A percentile compares a stretch with the other conserved stretches of the same genome.
Evolutionary conservation across 2,888 invertebrate genomes (phyloP).

Genomic region (Xestia rhomboidea): DNA sequence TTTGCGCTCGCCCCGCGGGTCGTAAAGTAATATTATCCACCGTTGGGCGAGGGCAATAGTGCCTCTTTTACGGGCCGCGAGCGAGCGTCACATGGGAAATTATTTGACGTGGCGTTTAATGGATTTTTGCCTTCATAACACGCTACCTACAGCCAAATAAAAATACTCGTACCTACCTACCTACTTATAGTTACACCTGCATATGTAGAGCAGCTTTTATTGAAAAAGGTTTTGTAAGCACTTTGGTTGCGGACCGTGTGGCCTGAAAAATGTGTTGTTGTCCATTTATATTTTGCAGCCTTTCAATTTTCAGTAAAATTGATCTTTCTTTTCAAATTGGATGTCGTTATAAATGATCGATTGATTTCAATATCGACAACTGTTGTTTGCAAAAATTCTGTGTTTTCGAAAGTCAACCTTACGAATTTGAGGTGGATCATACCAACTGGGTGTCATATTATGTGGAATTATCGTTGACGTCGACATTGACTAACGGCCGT

Average conservation of each 20-base stretch:
- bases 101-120: slow-evolving; percentile 91
- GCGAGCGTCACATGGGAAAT: slow-evolving; percentile 90
- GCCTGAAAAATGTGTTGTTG: slow-evolving; percentile 43
- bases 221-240: slow-evolving; percentile 65
- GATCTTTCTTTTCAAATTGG: slow-evolving; percentile 30
- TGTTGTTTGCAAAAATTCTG: background rate
- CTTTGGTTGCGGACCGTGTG: slow-evolving; percentile 38
- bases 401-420: background rate
- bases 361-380: slow-evolving; percentile 24
- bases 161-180: slow-evolving; percentile 79
- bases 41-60: slow-evolving; percentile 89
- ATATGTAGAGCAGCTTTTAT: slow-evolving; percentile 70
- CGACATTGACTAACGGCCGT: background rate
- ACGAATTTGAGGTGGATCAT: background rate
- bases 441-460: background rate
- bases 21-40: slow-evolving; percentile 90
- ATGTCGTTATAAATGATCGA: slow-evolving; percentile 21
- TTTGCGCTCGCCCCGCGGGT: slow-evolving; percentile 87
- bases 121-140: slow-evolving; percentile 91
- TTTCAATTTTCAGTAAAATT: slow-evolving; percentile 24
- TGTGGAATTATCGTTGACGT: background rate
- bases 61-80: slow-evolving; percentile 90
- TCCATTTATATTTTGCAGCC: slow-evolving; percentile 44
- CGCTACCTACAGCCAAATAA: slow-evolving; percentile 88
- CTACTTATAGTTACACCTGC: slow-evolving; percentile 69